Conservation (phyloP, 2,888 invertebrate genomes). For the Napeogenes inachia region DNA sequence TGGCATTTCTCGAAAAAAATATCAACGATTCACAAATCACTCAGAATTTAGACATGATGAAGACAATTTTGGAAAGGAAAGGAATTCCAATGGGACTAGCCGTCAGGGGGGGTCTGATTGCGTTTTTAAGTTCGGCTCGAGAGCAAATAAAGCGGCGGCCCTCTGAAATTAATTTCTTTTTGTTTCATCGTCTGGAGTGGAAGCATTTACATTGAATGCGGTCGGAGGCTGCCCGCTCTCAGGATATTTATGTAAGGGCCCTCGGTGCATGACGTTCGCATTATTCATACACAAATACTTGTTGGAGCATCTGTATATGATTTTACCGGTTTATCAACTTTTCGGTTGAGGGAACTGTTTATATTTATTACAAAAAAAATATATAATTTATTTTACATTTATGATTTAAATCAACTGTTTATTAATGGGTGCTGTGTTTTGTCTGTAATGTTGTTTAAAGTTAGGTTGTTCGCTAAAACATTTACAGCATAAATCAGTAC, state of each 20-base stretch:
- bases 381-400: not conserved
- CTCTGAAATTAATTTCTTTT: slow-evolving; percentile 76
- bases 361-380: slow-evolving; percentile 12
- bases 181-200: slow-evolving; percentile 73
- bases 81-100: slow-evolving; percentile 59
- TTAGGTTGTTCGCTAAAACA: too few species aligned
- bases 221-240: slow-evolving; percentile 69
- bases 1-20: not conserved
- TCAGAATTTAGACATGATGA: slow-evolving; percentile 55
- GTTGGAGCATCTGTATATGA: slow-evolving; percentile 49
- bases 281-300: slow-evolving; percentile 71
- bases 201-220: slow-evolving; percentile 76
- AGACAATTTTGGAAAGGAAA: slow-evolving; percentile 54
- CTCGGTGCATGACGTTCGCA: slow-evolving; percentile 70
- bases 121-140: slow-evolving; percentile 46
- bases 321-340: slow-evolving; percentile 70
- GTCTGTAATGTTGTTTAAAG: too few species aligned
- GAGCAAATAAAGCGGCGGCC: slow-evolving; percentile 70
- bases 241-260: slow-evolving; percentile 74
- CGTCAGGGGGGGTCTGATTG: slow-evolving; percentile 70
- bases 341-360: slow-evolving; percentile 37
- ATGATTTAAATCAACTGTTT: not conserved
- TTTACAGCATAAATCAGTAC: slow-evolving; percentile 1
- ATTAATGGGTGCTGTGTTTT: too few species aligned
- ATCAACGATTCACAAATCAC: slow-evolving; percentile 64